Base-by-base conservation (phyloP, 2,888 invertebrate genomes). In the Lordiphosa andalusiaca region DNA sequence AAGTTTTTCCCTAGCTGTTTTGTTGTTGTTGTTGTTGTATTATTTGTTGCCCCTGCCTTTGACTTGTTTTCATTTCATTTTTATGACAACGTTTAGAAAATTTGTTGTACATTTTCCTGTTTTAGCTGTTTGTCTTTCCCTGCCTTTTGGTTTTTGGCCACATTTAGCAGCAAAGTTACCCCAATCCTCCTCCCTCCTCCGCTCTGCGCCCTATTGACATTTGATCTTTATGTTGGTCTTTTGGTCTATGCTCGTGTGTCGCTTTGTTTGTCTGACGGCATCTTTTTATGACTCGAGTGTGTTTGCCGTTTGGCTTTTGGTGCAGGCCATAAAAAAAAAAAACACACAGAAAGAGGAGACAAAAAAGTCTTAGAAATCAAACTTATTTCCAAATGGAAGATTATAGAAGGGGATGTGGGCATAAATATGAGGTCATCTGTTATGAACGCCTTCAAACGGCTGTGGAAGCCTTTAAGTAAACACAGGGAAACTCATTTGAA, bases 301-400 rank as follows among this genome's bases (percentile, higher is more conserved):
- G 89, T 88, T 88, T 88, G 88, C 87, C 88, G 86, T 89, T 87
- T 85, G 89, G 89, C 89, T 88, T 87, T 89, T 88, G 60, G 3
- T 72, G 57, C 86, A 78, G 86, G 85, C 88, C 88, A 87, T 86
- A 88, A 89, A 89, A 76, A 65, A 44, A n/a, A n/a, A n/a, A n/a
- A n/a, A n/a, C n/a, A n/a, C n/a, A n/a, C n/a, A n/a, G n/a, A n/a
- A 44, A 58, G 66, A 56, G 72, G 52, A 49, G 49, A 54, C 55
- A 59, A 54, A 53, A 61, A 65, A 66, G 57, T 69, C 67, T 54
- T 62, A 54, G 62, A 88, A 85, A 87, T 82, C 87, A 85, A 88
- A 88, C 82, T 78, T 84, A 64, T 69, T 40, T 66, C 33, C 19
- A 13, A 6, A 36, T 16, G 12, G 35, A 13, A 50, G 50, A 53